Conservation (phyloP, 2,797 vertebrate species). For the Hydrolagus colliei region DNA sequence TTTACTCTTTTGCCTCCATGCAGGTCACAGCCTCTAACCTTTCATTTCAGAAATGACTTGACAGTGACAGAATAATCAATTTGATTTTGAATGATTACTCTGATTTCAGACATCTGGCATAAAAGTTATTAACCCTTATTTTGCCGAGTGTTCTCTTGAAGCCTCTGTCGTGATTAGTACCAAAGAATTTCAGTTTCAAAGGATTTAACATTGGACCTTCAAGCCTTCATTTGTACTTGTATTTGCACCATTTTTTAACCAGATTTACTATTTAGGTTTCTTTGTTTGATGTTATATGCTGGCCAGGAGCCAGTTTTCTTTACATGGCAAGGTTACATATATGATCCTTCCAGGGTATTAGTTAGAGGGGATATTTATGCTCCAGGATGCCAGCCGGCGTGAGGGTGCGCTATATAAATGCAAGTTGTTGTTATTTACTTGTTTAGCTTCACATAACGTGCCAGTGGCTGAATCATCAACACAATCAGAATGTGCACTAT, state of each 20-base stretch:
- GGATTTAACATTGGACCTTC: not conserved
- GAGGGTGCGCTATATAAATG: no score
- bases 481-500: not conserved
- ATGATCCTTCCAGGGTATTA: no score
- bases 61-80: constrained; percentile 63
- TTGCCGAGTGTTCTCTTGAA: not conserved
- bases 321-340: no score
- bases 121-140: not conserved
- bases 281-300: not conserved
- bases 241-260: not conserved
- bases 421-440: not conserved
- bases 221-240: not conserved
- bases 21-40: constrained; percentile 64
- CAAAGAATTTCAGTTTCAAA: not conserved
- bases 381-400: no score
- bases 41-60: constrained; percentile 60
- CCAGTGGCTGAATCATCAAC: not conserved
- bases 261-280: not conserved
- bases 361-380: no score
- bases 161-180: not conserved
- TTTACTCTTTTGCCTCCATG: not conserved
- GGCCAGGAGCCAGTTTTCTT: not conserved
- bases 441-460: not conserved
- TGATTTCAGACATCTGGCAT: constrained; percentile 55
- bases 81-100: constrained; percentile 53